Percentiles rank a stretch among this genome's conserved stretches.
Conservation (phyloP, 2,888 invertebrate genomes). For the Brachynemurus nebulosus region DNA sequence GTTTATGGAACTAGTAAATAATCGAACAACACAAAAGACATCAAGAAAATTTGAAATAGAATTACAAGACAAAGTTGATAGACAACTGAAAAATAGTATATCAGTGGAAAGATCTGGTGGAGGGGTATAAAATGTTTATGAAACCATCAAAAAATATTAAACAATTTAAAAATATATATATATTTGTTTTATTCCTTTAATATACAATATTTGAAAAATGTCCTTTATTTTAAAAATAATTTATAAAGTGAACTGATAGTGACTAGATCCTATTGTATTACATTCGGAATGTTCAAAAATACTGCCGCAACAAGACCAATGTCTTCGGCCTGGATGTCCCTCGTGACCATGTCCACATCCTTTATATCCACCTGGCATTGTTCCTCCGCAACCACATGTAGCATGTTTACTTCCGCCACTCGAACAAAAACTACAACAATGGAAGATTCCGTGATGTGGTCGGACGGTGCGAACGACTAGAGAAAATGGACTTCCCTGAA, state of each 20-base stretch:
- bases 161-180: too few relatives aligned
- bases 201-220: too few relatives aligned
- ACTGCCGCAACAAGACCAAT: constrained; percentile 74
- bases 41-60: too few relatives aligned
- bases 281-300: constrained; percentile 47
- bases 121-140: too few relatives aligned
- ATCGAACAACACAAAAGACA: too few relatives aligned
- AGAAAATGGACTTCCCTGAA: constrained; percentile 53
- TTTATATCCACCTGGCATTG: constrained; percentile 58
- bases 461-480: constrained; percentile 47
- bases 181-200: too few relatives aligned
- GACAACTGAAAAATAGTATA: too few relatives aligned
- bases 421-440: constrained; percentile 72
- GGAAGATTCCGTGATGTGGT: constrained; percentile 57
- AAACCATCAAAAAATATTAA: too few relatives aligned
- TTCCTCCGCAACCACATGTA: constrained; percentile 55
- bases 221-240: neutral
- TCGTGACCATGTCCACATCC: constrained; percentile 73
- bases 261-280: constrained; percentile 29
- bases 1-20: too few relatives aligned
- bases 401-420: constrained; percentile 57
- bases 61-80: too few relatives aligned
- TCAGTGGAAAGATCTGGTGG: too few relatives aligned
- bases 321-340: constrained; percentile 63
- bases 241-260: constrained; percentile 42